Evolutionary conservation across 2,797 vertebrate genomes (phyloP).

Genomic region (Hirundo rustica): DNA sequence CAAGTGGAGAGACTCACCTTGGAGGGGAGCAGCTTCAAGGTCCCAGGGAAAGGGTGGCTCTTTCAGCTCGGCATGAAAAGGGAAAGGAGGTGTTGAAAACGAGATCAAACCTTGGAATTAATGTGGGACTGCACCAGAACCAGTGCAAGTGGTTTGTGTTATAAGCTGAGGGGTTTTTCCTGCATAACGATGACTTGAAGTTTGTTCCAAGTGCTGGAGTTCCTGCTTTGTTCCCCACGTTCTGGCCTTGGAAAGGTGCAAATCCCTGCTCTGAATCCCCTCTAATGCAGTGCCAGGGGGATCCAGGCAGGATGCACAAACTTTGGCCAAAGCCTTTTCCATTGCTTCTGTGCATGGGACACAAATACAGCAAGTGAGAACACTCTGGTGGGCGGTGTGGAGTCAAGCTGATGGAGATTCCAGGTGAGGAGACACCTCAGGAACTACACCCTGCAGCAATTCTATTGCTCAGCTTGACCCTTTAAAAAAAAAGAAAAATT

Average conservation of each 20-base stretch:
- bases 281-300: accelerated
- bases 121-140: background rate
- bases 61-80: slow-evolving; percentile 9
- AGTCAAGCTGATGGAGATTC: background rate
- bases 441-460: background rate
- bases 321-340: background rate
- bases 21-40: slow-evolving; percentile 34
- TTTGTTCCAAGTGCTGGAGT: background rate
- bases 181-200: background rate
- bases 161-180: background rate
- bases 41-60: background rate
- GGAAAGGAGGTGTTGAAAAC: background rate
- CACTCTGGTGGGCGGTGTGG: background rate
- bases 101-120: background rate
- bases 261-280: background rate
- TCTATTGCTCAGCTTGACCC: background rate
- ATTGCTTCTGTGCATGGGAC: accelerated
- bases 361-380: background rate
- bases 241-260: background rate
- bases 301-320: accelerated
- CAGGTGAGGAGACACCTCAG: background rate
- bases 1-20: slow-evolving; percentile 27
- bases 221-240: accelerated
- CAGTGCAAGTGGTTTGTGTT: background rate
- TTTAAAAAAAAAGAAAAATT: background rate